Evolutionary conservation across 2,888 invertebrate species (phyloP).

Genomic region (Physocephala rufipes): DNA sequence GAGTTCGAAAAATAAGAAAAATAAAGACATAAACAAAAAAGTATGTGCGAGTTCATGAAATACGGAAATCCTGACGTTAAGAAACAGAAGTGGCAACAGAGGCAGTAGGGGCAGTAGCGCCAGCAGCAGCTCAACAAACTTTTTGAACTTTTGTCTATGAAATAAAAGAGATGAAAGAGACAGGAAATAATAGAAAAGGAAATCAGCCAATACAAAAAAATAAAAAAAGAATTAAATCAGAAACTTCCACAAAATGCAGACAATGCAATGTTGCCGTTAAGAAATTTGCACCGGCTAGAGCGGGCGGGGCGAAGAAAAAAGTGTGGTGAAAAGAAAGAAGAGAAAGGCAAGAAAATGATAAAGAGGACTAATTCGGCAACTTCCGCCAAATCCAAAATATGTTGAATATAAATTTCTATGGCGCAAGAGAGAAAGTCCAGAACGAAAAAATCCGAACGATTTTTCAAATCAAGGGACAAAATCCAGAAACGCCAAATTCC

Average conservation of each 20-base stretch:
- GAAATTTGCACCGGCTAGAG: constrained; percentile 40
- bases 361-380: too few relatives aligned
- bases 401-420: too few relatives aligned
- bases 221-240: not conserved
- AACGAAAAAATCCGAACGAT: too few relatives aligned
- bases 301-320: constrained; percentile 22
- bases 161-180: not conserved
- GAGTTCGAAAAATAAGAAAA: not conserved
- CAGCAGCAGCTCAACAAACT: too few relatives aligned
- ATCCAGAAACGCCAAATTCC: too few relatives aligned
- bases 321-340: constrained; percentile 9
- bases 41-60: constrained; percentile 8
- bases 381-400: too few relatives aligned
- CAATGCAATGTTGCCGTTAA: constrained; percentile 35
- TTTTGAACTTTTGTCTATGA: constrained; percentile 32
- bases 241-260: constrained; percentile 22
- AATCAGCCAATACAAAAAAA: not conserved
- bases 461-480: too few relatives aligned
- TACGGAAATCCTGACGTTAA: constrained; percentile 31
- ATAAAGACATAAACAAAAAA: not conserved
- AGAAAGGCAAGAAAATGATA: constrained; percentile 19
- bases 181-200: not conserved
- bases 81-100: constrained; percentile 26
- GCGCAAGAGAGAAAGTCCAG: too few relatives aligned
- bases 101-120: too few relatives aligned